Conservation (phyloP, 2,797 vertebrate genomes). For the Artibeus lituratus region DNA sequence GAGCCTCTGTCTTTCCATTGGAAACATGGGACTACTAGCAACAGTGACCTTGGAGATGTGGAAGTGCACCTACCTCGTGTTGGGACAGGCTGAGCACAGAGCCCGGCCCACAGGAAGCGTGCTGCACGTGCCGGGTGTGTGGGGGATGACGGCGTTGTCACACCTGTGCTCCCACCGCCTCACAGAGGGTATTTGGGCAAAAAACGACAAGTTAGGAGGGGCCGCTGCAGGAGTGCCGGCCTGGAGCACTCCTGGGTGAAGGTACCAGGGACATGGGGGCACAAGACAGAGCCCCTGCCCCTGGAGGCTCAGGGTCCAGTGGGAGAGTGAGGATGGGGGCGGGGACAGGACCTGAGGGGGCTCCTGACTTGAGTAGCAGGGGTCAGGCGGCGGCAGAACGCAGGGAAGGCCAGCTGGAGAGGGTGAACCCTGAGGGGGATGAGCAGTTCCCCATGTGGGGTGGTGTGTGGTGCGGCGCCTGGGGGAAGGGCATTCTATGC, state of each 20-base stretch:
- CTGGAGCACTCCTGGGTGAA: not conserved
- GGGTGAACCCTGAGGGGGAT: accelerated
- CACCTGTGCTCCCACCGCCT: not conserved
- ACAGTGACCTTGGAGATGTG: too few relatives aligned
- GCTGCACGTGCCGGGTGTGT: not conserved
- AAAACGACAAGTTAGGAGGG: not conserved
- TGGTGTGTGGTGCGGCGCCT: too few relatives aligned
- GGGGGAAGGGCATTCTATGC: too few relatives aligned
- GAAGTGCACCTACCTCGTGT: too few relatives aligned
- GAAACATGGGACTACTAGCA: too few relatives aligned
- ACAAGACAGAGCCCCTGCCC: too few relatives aligned
- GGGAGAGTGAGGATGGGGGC: too few relatives aligned
- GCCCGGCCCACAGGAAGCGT: too few relatives aligned
- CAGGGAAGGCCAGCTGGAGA: not conserved
- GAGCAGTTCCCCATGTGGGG: accelerated
- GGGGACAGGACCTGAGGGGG: too few relatives aligned
- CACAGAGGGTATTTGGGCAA: not conserved
- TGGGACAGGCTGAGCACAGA: not conserved
- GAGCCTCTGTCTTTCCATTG: too few relatives aligned
- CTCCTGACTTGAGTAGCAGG: not conserved
- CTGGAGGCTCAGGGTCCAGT: too few relatives aligned
- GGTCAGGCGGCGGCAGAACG: not conserved
- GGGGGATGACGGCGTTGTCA: accelerated
- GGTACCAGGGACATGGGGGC: not conserved
- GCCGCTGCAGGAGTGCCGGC: accelerated